Conservation (phyloP, 2,113 vertebrate genomes). For the Oreochromis niloticus region DNA sequence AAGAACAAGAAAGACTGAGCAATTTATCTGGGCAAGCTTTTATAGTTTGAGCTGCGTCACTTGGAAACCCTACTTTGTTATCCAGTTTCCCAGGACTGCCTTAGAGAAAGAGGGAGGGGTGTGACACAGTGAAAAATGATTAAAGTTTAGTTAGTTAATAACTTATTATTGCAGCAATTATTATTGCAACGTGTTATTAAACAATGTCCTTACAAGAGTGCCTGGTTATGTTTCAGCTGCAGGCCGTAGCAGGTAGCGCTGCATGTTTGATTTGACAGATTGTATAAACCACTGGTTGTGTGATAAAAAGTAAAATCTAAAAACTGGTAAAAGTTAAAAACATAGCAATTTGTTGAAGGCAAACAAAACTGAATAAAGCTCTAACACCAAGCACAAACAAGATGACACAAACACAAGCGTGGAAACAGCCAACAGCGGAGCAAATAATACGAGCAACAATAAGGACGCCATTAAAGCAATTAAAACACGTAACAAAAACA, state of each 20-base stretch:
- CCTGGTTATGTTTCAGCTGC: not conserved
- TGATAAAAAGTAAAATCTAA: not conserved
- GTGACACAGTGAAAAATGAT: not conserved
- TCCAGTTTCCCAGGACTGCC: not conserved
- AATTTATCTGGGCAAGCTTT: not conserved
- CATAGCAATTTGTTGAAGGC: not conserved
- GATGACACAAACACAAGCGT: not conserved
- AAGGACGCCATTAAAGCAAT: conserved; percentile 6
- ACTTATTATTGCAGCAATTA: not conserved
- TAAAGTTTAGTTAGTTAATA: not conserved
- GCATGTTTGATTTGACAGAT: not conserved
- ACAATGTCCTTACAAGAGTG: not conserved
- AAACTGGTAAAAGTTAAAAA: not conserved
- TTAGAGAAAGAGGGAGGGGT: not conserved
- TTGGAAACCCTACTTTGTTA: not conserved
- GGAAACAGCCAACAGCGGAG: not conserved
- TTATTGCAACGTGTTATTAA: not conserved
- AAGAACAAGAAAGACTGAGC: not conserved
- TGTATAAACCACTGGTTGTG: not conserved
- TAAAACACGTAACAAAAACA: conserved; percentile 10
- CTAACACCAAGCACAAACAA: not conserved
- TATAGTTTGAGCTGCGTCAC: not conserved
- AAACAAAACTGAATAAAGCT: not conserved
- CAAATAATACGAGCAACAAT: not conserved
- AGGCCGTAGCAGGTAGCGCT: not conserved